Evolutionary conservation across 37 sponge, comb jelly and placozoan genomes (phyloP).

Genomic region (Lycopodina hypogea): DNA sequence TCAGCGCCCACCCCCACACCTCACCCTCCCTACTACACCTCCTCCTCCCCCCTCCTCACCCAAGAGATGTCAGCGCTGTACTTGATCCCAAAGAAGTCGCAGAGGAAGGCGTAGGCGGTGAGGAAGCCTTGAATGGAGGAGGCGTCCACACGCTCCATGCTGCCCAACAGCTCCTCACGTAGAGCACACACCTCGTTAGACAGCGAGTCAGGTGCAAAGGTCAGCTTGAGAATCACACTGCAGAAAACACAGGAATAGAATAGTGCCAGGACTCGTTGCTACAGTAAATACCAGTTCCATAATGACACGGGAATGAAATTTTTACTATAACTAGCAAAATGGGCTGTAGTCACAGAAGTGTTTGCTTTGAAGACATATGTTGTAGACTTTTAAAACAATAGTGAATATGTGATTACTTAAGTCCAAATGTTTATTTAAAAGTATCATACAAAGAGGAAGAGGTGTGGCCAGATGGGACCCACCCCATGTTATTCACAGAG

Average conservation of each 20-base stretch:
- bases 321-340: background rate
- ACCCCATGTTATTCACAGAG: too few relatives aligned
- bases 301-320: too few relatives aligned
- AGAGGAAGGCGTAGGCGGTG: conserved; percentile 71
- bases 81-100: conserved; percentile 47
- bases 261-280: too few relatives aligned
- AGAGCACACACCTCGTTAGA: conserved; percentile 18
- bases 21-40: too few relatives aligned
- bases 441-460: too few relatives aligned
- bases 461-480: too few relatives aligned
- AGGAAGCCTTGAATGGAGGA: conserved; percentile 58
- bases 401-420: background rate
- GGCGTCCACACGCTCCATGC: conserved; percentile 62
- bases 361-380: too few relatives aligned
- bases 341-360: too few relatives aligned
- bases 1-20: too few relatives aligned
- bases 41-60: conserved; percentile 22
- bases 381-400: too few relatives aligned
- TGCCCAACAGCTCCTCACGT: conserved; percentile 29
- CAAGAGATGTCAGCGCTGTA: conserved; percentile 59
- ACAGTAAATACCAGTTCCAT: too few relatives aligned
- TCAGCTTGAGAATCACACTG: conserved; percentile 34
- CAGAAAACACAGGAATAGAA: background rate
- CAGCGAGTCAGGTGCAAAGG: conserved; percentile 35
- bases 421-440: too few relatives aligned